These are phyloP conservation scores for Ischnus inquisitorius DNA, from an alignment of 2,888 invertebrate genomes.

Conservation along the genomic window DNA sequence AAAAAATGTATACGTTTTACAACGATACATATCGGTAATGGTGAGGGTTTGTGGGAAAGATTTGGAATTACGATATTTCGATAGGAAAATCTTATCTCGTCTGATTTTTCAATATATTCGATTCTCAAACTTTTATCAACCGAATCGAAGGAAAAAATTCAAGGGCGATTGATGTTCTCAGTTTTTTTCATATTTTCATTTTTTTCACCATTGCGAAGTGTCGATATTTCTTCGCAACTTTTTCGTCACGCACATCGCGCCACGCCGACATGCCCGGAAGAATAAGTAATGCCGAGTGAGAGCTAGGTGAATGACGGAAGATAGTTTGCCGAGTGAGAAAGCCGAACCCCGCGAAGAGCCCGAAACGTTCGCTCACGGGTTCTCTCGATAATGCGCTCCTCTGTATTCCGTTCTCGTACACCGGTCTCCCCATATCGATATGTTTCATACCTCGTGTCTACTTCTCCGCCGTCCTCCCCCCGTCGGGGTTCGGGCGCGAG, in stretches of 20 bases:
- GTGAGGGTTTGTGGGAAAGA: not conserved
- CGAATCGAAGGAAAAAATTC: not conserved
- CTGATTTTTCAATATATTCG: too few species aligned
- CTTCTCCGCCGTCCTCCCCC: slow-evolving; percentile 68
- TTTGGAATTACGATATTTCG: too few species aligned
- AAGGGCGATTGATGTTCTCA: not conserved
- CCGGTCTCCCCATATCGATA: slow-evolving; percentile 84
- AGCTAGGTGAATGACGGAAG: slow-evolving; percentile 70
- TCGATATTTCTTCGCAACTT: slow-evolving; percentile 51
- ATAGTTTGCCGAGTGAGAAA: slow-evolving; percentile 59
- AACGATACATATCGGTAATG: not conserved
- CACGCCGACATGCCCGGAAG: slow-evolving; percentile 38
- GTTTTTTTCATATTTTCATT: slow-evolving; percentile 1
- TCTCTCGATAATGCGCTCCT: slow-evolving; percentile 84
- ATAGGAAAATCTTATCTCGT: not conserved
- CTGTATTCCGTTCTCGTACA: slow-evolving; percentile 84
- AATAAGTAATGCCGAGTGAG: slow-evolving; percentile 62
- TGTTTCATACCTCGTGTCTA: slow-evolving; percentile 74
- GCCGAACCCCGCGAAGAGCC: slow-evolving; percentile 18
- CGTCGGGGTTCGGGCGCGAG: slow-evolving; percentile 28
- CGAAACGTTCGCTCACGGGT: slow-evolving; percentile 42
- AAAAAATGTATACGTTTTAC: slow-evolving; percentile 2
- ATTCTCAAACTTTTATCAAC: not conserved
- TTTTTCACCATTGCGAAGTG: not conserved
- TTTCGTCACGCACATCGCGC: slow-evolving; percentile 55